Evolutionary conservation across 2,888 invertebrate species (phyloP).

Genomic region (Branchellion lobata): DNA sequence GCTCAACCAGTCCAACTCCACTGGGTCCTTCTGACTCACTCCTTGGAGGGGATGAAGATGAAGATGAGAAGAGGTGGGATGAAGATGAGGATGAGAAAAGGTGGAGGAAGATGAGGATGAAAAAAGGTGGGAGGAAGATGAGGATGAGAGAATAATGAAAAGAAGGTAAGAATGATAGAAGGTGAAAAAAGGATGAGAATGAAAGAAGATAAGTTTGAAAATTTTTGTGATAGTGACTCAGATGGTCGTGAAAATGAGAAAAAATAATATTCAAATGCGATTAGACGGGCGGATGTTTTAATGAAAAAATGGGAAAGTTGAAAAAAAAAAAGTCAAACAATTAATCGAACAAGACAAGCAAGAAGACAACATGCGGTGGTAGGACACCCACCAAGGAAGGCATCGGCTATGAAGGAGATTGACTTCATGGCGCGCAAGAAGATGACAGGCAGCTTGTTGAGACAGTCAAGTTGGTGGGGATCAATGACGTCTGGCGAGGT

Average conservation of each 20-base stretch:
- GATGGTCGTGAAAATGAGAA: not conserved
- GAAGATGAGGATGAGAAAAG: not conserved
- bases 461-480: constrained; percentile 77
- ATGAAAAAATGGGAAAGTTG: too few species aligned
- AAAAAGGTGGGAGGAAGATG: not conserved
- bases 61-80: not conserved
- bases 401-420: constrained; percentile 87
- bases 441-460: constrained; percentile 73
- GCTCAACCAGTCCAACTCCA: constrained; percentile 14
- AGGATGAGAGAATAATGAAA: not conserved
- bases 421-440: constrained; percentile 91
- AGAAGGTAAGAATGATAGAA: not conserved
- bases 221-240: too few species aligned
- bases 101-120: not conserved
- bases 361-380: too few species aligned
- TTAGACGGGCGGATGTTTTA: too few species aligned
- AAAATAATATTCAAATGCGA: not conserved
- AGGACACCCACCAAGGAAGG: constrained; percentile 80
- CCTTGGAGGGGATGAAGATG: not conserved
- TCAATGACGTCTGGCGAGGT: constrained; percentile 75
- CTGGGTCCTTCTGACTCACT: not conserved
- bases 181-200: not conserved
- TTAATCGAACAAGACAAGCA: too few species aligned
- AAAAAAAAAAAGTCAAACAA: too few species aligned
- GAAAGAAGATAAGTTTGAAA: too few species aligned